Conservation (phyloP, 2,113 vertebrate species). For the Protomyctophum bolini region DNA sequence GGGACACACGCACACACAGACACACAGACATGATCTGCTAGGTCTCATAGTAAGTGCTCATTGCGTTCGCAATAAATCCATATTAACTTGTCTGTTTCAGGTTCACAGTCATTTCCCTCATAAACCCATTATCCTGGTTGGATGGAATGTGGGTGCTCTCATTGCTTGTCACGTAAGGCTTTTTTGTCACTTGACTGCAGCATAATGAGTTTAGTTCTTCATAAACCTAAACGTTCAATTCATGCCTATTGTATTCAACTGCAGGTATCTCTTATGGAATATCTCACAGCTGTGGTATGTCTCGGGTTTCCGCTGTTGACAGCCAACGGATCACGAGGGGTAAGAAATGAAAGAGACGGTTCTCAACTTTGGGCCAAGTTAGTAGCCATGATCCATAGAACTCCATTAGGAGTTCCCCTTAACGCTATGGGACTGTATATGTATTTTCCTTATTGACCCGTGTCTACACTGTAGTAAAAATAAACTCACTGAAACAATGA, state of each 20-base stretch:
- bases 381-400: background rate
- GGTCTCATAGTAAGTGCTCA: no score
- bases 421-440: no score
- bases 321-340: conserved; percentile 91
- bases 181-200: rapidly evolving
- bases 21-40: no score
- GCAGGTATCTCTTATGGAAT: conserved; percentile 95
- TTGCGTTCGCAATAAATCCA: no score
- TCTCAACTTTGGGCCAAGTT: background rate
- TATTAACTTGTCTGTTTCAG: conserved; percentile 66
- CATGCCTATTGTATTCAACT: background rate
- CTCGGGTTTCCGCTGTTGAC: conserved; percentile 94
- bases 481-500: no score
- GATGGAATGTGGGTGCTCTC: conserved; percentile 95
- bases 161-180: conserved; percentile 94
- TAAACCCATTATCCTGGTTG: conserved; percentile 93
- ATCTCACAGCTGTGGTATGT: conserved; percentile 92
- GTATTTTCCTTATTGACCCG: no score
- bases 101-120: conserved; percentile 96
- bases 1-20: no score
- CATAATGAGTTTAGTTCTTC: background rate
- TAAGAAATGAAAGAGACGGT: conserved; percentile 67
- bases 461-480: no score
- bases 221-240: background rate
- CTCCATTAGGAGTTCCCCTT: background rate